These are phyloP conservation scores for Harpagoxenus sublaevis DNA, from an alignment of 2,888 invertebrate genomes.

Conservation along the genomic window DNA sequence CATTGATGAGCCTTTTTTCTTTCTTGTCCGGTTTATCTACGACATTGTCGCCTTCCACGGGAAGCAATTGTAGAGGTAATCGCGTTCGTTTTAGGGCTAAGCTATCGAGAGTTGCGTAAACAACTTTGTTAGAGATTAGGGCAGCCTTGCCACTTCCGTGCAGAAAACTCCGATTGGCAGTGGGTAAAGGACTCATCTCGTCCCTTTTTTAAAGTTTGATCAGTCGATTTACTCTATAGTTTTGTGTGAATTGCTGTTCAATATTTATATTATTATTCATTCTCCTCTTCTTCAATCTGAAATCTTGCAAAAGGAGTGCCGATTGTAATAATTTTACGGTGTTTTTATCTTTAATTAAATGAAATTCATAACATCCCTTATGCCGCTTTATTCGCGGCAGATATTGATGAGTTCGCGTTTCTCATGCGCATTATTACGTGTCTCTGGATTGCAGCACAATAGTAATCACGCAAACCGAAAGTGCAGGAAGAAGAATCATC, in stretches of 20 bases:
- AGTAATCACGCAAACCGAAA: background rate
- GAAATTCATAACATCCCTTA: background rate
- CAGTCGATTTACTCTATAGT: background rate
- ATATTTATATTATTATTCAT: slow-evolving; percentile 9
- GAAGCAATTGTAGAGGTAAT: slow-evolving; percentile 80
- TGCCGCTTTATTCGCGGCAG: background rate
- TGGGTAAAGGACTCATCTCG: slow-evolving; percentile 74
- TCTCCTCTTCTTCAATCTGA: slow-evolving; percentile 1
- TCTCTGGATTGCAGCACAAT: background rate
- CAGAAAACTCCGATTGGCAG: slow-evolving; percentile 80
- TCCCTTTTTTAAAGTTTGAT: background rate
- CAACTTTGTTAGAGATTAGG: slow-evolving; percentile 70
- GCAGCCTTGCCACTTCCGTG: slow-evolving; percentile 70
- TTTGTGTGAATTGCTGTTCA: background rate
- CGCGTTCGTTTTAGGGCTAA: slow-evolving; percentile 81
- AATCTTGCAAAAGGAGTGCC: slow-evolving; percentile 8
- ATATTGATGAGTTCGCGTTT: background rate
- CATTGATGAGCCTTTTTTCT: slow-evolving; percentile 12
- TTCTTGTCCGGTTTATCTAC: slow-evolving; percentile 1
- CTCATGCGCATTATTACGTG: background rate
- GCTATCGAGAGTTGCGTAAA: slow-evolving; percentile 82
- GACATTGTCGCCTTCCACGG: slow-evolving; percentile 69
- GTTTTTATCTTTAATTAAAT: background rate
- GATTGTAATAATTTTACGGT: background rate
- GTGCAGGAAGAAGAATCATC: slow-evolving; percentile 27